Base-by-base conservation (phyloP, 1,140 invertebrate species). In the Anastrepha obliqua region DNA sequence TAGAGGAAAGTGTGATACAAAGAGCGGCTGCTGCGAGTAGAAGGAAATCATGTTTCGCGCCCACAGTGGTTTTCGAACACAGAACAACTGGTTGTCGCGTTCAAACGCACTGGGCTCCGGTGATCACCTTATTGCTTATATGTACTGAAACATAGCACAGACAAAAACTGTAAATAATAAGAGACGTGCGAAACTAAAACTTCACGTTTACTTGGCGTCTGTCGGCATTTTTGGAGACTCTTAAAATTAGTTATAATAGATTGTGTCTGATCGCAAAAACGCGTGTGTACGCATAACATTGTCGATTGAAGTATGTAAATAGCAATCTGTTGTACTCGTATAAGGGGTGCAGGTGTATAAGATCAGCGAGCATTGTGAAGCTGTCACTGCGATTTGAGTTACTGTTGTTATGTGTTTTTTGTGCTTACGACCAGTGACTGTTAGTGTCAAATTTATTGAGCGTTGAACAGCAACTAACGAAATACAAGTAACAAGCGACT, bases 251-350 rank as follows among this genome's bases (percentile, higher is more conserved):
- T 11, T 8, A 11, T 11, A 55, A 55, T 55, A 55, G 51, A 0
- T 55, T 55, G 51, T 74, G 15, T 74, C 67, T 74, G 67, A 44
- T 74, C 42, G 42, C 42, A 7, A 42, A 74, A 74, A 74, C 67
- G 42, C 15, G 42, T 74, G 39, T 8, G 39, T 47, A 44, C 39
- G 67, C 39, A 74, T 47, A 74, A 74, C 0, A 17, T 62, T 62
- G 60, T 17, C 60, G 15, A 13, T 11, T 2, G 67, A 67, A 67
- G 20, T 65, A 9, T 70, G 42, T 42, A 17, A 42, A 39, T 29
- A 15, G 51, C 51, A 74, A 74, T 70, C 67, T 74, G 44, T 47
- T 74, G 39, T 55, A 55, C 5, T 55, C 51, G 51, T 55, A 55
- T 55, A 8, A 8, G 51, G 11, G 51, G 51, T 55, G 51, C 29